Conservation (phyloP, 2,113 vertebrate genomes). For the Alligator mississippiensis region DNA sequence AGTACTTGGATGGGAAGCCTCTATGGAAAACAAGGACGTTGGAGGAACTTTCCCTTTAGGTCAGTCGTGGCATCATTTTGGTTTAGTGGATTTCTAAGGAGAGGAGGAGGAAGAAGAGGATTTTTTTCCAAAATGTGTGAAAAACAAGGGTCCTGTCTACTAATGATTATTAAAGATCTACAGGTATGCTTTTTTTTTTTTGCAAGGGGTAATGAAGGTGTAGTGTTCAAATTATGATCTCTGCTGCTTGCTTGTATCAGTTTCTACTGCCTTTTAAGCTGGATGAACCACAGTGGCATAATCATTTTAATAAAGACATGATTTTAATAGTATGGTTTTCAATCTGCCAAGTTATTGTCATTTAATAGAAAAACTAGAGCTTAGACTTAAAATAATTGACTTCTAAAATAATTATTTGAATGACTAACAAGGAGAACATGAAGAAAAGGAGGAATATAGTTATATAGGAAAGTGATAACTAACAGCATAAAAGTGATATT, state of each 20-base stretch:
- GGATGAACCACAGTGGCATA: no score
- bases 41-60: not conserved
- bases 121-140: not conserved
- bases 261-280: not conserved
- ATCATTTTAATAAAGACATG: not conserved
- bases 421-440: not conserved
- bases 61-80: not conserved
- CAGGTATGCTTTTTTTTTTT: not conserved
- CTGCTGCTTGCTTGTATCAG: not conserved
- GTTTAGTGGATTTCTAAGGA: not conserved
- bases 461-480: not conserved
- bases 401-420: not conserved
- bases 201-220: not conserved
- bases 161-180: not conserved
- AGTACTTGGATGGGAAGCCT: not conserved
- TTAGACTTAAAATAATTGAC: not conserved
- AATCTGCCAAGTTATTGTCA: not conserved
- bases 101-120: not conserved
- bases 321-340: not conserved
- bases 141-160: not conserved
- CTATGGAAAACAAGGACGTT: not conserved
- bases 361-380: not conserved
- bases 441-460: not conserved
- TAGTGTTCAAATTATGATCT: not conserved
- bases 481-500: not conserved